Evolutionary conservation across 2,888 invertebrate species (phyloP).

Genomic region (Sympetrum striolatum): DNA sequence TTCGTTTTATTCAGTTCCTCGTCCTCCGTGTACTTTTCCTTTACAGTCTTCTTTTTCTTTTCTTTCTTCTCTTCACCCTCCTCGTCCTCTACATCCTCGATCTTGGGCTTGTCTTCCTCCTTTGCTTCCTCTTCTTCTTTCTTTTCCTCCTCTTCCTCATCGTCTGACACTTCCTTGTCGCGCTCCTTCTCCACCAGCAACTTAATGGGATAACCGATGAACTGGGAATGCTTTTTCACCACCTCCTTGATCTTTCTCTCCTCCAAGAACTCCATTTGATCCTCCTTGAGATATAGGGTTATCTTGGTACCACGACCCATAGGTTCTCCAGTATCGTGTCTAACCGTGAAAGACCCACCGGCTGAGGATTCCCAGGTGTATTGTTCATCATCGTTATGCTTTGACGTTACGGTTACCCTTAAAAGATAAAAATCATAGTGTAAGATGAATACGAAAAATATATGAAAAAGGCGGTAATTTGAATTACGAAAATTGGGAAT

Average conservation of each 20-base stretch:
- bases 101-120: slow-evolving; percentile 68
- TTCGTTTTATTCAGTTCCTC: slow-evolving; percentile 99
- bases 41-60: slow-evolving; percentile 97
- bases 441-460: no score
- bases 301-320: slow-evolving; percentile 95
- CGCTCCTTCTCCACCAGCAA: slow-evolving; percentile 94
- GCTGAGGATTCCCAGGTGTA: slow-evolving; percentile 99
- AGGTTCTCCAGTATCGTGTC: slow-evolving; percentile 77
- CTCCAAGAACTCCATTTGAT: slow-evolving; percentile 92
- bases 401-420: slow-evolving; percentile 87
- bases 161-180: slow-evolving; percentile 94
- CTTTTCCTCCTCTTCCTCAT: slow-evolving; percentile 81
- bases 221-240: slow-evolving; percentile 98
- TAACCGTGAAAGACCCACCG: slow-evolving; percentile 96
- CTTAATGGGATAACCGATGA: slow-evolving; percentile 98
- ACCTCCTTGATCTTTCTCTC: slow-evolving; percentile 95
- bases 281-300: slow-evolving; percentile 93
- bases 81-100: slow-evolving; percentile 75
- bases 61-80: slow-evolving; percentile 71
- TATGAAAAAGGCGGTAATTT: not conserved
- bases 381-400: slow-evolving; percentile 98
- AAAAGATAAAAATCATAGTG: not conserved
- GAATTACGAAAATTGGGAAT: no score
- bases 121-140: slow-evolving; percentile 65
- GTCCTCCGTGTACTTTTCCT: slow-evolving; percentile 97